These are phyloP conservation scores for Fulmarus glacialis DNA, from an alignment of 2,113 vertebrate genomes.

Conservation along the genomic window DNA sequence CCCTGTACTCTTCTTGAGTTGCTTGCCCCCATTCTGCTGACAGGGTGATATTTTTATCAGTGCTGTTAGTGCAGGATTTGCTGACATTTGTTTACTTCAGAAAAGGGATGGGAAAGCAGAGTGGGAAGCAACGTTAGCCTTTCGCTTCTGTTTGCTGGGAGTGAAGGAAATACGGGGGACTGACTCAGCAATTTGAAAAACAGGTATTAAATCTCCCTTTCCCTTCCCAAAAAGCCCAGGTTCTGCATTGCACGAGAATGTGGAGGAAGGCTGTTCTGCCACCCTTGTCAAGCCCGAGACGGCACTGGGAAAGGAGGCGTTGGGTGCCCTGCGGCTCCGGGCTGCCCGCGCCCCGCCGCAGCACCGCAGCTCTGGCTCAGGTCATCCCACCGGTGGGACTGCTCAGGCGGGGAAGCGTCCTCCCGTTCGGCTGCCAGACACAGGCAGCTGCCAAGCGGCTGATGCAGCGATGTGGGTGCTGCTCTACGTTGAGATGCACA, in stretches of 20 bases:
- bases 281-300: not conserved
- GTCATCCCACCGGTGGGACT: fast-evolving
- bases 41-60: constrained; percentile 28
- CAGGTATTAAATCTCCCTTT: not conserved
- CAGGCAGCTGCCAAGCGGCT: not conserved
- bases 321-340: fast-evolving
- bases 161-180: not conserved
- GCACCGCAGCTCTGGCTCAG: not conserved
- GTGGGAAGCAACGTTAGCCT: fast-evolving
- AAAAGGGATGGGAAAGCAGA: not conserved
- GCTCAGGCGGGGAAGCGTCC: not conserved
- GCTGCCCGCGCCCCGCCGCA: not conserved
- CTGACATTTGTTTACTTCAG: constrained; percentile 44
- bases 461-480: not conserved
- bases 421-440: not conserved
- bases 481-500: not conserved
- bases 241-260: not conserved
- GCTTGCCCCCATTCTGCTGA: too few relatives aligned
- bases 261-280: not conserved
- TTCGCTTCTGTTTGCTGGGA: not conserved
- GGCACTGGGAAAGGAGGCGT: fast-evolving
- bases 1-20: too few relatives aligned
- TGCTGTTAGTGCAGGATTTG: not conserved
- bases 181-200: constrained; percentile 15
- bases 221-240: not conserved